These are phyloP conservation scores for Cyanoramphus novaezelandiae DNA, from an alignment of 2,113 vertebrate species.

Conservation along the genomic window DNA sequence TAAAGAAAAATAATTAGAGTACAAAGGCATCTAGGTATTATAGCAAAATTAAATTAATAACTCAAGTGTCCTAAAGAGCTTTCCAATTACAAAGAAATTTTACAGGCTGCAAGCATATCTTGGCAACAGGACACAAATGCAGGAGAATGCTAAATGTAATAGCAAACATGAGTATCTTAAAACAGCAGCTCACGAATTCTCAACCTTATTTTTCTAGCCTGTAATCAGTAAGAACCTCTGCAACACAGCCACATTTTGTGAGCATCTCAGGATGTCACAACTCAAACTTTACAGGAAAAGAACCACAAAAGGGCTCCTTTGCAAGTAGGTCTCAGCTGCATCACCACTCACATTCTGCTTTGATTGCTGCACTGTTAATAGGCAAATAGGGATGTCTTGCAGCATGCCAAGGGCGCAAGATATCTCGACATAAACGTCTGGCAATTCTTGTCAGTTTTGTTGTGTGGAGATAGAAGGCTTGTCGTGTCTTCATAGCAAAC, in stretches of 20 bases:
- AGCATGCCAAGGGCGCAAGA: conserved; percentile 85
- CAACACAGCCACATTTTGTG: background rate
- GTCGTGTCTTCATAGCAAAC: conserved; percentile 94
- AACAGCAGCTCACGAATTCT: background rate
- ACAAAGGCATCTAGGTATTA: background rate
- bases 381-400: conserved; percentile 92
- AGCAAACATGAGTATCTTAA: background rate
- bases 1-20: background rate
- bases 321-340: background rate
- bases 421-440: conserved; percentile 91
- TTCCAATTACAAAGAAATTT: background rate
- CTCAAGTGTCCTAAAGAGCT: background rate
- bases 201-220: background rate
- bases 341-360: conserved; percentile 89
- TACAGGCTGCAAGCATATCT: background rate
- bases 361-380: conserved; percentile 94
- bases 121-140: background rate
- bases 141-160: background rate
- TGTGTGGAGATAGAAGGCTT: conserved; percentile 95
- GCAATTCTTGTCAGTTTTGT: conserved; percentile 87
- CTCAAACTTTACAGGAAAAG: background rate
- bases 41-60: background rate
- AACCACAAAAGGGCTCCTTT: background rate
- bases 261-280: background rate
- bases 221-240: background rate